Conservation (phyloP, 2,888 invertebrate genomes). For the Pandemis heparana region DNA sequence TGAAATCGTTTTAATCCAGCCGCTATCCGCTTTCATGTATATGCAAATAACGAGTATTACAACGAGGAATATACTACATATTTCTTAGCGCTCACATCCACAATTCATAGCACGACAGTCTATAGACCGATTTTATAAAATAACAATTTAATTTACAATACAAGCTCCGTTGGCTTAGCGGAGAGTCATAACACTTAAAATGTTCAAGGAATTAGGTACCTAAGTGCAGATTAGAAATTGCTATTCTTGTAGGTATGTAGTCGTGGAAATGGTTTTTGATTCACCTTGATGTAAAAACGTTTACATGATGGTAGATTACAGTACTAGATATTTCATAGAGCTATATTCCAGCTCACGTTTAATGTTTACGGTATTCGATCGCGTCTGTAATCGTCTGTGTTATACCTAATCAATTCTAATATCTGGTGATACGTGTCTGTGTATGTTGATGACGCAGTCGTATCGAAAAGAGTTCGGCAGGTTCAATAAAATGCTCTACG, state of each 20-base stretch:
- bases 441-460: conserved; percentile 27
- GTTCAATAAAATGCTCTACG: conserved; percentile 8
- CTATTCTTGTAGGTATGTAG: background rate
- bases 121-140: conserved; percentile 28
- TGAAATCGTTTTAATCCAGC: conserved; percentile 4
- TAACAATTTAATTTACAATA: conserved; percentile 1
- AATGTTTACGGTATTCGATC: background rate
- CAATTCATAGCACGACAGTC: conserved; percentile 21
- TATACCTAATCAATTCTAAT: conserved; percentile 23
- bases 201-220: background rate
- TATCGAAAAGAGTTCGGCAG: conserved; percentile 26
- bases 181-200: background rate
- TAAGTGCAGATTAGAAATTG: background rate
- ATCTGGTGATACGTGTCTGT: conserved; percentile 29
- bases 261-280: too few relatives aligned
- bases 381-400: background rate
- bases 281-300: background rate
- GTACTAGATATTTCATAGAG: background rate
- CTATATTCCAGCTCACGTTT: background rate
- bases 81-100: conserved; percentile 24
- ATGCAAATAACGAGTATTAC: conserved; percentile 28
- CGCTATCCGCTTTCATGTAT: conserved; percentile 29
- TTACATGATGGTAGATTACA: background rate
- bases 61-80: conserved; percentile 30
- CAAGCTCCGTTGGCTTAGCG: background rate